Evolutionary conservation across 2,888 invertebrate genomes (phyloP), one percentile per base, ranked within the genome.

Genomic region (Habroteleia sp.): DNA sequence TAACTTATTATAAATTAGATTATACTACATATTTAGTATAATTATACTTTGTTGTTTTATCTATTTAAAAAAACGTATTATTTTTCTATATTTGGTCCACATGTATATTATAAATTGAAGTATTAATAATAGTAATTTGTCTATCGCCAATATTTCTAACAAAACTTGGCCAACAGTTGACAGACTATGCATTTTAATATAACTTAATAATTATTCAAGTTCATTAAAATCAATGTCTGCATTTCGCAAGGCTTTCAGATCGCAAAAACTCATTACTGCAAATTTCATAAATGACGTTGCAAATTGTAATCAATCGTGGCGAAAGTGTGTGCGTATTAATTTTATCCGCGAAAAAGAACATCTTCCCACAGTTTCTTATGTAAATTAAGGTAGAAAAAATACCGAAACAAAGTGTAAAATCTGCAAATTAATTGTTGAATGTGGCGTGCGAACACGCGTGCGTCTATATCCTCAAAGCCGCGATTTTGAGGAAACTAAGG

Each of bases 391-490:
- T 48, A 8, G 20, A 46, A 52, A 66, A 41, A 56, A 37, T 23
- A 16, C n/a, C 13, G 10, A 60, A 11, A 63, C 42, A 74, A 69
- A 50, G 62, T 46, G 54, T 14, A 54, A 56, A 56, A 41, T 74
- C 69, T 35, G 77, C 56, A 65, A 73, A 72, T 71, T 54, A 54
- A 73, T 56, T 56, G 52, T 73, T 63, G 65, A 50, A 52, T 60
- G 63, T 44, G 58, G 74, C 81, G 81, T 82, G 82, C 73, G 82
- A 81, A 81, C 74, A 56, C 35, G 74, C 46, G 41, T 60, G 66
- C 37, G 35, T 48, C 50, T 42, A 41, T 31, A 41, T 5, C 50
- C 29, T 54, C 27, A 17, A 44, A 54, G 31, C 23, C 16, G 48
- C 35, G 29, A 37, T 62, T 72, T 66, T 17, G 17, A 62, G 54